A percentile compares a stretch with the other conserved stretches of the same genome.
These are phyloP conservation scores for Heliornis fulica DNA, from an alignment of 2,113 vertebrate species.

Conservation along the genomic window DNA sequence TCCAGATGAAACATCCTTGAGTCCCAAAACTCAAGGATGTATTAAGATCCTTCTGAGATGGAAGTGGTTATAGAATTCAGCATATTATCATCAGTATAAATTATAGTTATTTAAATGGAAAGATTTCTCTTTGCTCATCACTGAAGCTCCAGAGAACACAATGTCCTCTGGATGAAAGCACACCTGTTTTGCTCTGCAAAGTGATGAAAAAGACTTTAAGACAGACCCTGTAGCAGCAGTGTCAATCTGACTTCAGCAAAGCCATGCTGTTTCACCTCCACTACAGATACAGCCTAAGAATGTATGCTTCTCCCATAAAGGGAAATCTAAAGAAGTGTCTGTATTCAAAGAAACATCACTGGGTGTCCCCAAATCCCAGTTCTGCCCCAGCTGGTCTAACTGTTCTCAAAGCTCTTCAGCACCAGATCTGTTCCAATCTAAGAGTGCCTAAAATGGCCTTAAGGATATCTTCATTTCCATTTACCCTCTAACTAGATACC, in stretches of 20 bases:
- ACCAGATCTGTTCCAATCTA: background rate
- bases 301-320: background rate
- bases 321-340: background rate
- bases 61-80: constrained; percentile 13
- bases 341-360: background rate
- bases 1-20: background rate
- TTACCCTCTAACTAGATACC: background rate
- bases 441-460: background rate
- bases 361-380: background rate
- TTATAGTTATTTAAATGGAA: constrained; percentile 1
- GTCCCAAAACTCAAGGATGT: constrained; percentile 38
- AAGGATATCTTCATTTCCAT: background rate
- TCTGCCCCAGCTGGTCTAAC: background rate
- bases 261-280: background rate
- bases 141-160: background rate
- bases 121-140: background rate
- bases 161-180: background rate
- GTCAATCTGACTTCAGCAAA: background rate
- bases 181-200: background rate
- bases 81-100: constrained; percentile 5
- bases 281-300: background rate
- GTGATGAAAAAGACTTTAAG: background rate
- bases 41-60: constrained; percentile 5
- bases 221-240: background rate
- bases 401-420: background rate